phyloP scores from a whole-genome alignment of 1,140 invertebrate genomes.

The Pseudomyrmex concolor region DNA sequence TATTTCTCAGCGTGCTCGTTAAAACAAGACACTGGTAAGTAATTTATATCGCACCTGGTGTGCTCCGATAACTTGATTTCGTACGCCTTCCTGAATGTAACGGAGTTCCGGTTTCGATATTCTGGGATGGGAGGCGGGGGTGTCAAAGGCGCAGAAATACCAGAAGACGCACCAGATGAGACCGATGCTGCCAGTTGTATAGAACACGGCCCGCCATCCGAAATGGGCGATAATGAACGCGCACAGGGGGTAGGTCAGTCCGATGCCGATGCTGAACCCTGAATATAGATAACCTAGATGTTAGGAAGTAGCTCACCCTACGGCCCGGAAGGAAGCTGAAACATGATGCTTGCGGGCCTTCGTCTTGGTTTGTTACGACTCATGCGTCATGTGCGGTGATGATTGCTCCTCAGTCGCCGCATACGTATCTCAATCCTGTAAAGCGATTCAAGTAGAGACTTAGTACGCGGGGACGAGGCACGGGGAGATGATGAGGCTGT shows the following conservation, averaged over 20 bases:
- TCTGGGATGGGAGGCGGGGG: slow-evolving; percentile 90
- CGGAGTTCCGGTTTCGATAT: slow-evolving; percentile 89
- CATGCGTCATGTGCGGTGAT: slow-evolving; percentile 73
- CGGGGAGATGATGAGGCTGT: slow-evolving; percentile 74
- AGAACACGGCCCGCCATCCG: slow-evolving; percentile 89
- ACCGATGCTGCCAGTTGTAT: slow-evolving; percentile 90
- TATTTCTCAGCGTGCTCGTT: neutral
- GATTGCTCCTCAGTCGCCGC: slow-evolving; percentile 69
- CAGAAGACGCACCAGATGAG: slow-evolving; percentile 89
- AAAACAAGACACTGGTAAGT: neutral
- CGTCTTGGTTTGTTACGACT: slow-evolving; percentile 74
- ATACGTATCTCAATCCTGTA: slow-evolving; percentile 77
- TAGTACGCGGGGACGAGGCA: slow-evolving; percentile 80
- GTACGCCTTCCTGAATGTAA: slow-evolving; percentile 89
- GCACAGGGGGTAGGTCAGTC: slow-evolving; percentile 89
- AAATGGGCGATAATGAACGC: slow-evolving; percentile 89
- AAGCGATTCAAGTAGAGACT: slow-evolving; percentile 84
- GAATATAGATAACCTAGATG: slow-evolving; percentile 84
- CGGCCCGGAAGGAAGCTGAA: slow-evolving; percentile 82
- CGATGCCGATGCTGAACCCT: slow-evolving; percentile 91
- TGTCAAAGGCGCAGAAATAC: slow-evolving; percentile 91
- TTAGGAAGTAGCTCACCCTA: slow-evolving; percentile 84
- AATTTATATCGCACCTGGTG: slow-evolving; percentile 78
- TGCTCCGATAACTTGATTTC: slow-evolving; percentile 82
- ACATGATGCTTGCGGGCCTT: slow-evolving; percentile 82